Evolutionary conservation across 2,797 vertebrate species (phyloP), one percentile per base, ranked within the genome.

Genomic region (Moxostoma hubbsi): DNA sequence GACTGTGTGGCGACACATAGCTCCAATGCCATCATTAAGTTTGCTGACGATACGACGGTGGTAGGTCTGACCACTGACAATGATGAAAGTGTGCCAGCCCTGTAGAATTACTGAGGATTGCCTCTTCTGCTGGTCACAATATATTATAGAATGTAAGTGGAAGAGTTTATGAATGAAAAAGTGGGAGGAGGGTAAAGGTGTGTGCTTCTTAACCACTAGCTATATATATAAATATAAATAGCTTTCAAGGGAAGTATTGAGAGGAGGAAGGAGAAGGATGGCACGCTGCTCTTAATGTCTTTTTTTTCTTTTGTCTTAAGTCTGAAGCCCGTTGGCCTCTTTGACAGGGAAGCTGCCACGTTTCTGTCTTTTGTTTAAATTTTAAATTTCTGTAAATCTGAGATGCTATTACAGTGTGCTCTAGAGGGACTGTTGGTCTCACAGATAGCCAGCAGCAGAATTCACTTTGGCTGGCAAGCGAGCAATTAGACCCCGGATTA

Each of bases 401-500:
- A 49, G 82, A 87, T 83, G 69, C 77, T 73, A 50, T 69, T 57
- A 76, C 73, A 84, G 81, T 49, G n/a, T 50, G 81, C 83, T 81
- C 16, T 80, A 76, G 66, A 88, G 76, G 59, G 58, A 80, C 77
- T 77, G 11, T 80, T 80, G 61, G 88, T 89, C 88, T 83, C 73
- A 87, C 89, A 88, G 89, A 89, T 83, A 85, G 65, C 50, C 80
- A 85, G 84, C 88, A 89, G 88, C 89, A 88, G 89, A 90, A 90
- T 91, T 91, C 89, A 90, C 88, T 92, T 90, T 89, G 87, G 86
- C 89, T 74, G 87, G 81, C 88, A 89, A 88, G 89, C 89, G 85
- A 79, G 90, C 92, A 93, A 94, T 94, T 94, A 93, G 92, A 91
- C 86, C 71, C 83, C 70, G 91, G 92, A 93, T 92, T 93, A 91